Base-by-base conservation (phyloP, 1,140 invertebrate genomes). In the Orchesella cincta region DNA sequence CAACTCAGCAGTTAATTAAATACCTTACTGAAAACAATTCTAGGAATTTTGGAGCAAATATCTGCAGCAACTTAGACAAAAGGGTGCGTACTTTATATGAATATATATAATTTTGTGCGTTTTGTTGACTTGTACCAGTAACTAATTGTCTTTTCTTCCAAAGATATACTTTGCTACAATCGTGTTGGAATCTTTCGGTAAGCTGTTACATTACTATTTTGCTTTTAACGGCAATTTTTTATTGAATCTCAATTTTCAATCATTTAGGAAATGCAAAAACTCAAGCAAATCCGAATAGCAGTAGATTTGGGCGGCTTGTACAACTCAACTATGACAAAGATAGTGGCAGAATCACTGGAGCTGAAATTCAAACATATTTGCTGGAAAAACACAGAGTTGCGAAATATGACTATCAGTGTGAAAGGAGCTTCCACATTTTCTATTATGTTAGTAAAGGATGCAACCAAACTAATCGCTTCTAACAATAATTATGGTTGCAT, bases 301-400 rank as follows among this genome's bases (percentile, higher is more conserved):
- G 88, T 75, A 86, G 90, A 76, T 90, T 91, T 83, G 89, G 89
- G 5, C 83, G 86, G 54, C 80, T 87, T 1, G 75, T 87, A 8
- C 84, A 83, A 73, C 76, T 87, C n/a, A 83, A 85, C 39, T 86
- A 90, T 80, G 87, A 89, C 81, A 86, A 86, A 75, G 86, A 85
- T 52, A 84, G 83, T 81, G 88, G 87, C 36, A 86, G 85, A 67
- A 87, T 91, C 73, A 88, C 87, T 76, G 90, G 90, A 77, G 89
- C 89, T 79, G 88, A 88, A 79, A 90, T 91, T 83, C 86, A 89
- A 81, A 89, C 88, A 18, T 91, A 89, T 79, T 84, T 90, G 57
- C 82, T 90, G 52, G 89, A 90, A 83, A 89, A 89, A 82, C 88
- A 88, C 74, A 84, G 88, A 81, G 88, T 89, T 18, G 88, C 86